Evolutionary conservation across 2,888 invertebrate genomes (phyloP), one percentile per base, ranked within the genome.

Genomic region (Mystacides longicornis): DNA sequence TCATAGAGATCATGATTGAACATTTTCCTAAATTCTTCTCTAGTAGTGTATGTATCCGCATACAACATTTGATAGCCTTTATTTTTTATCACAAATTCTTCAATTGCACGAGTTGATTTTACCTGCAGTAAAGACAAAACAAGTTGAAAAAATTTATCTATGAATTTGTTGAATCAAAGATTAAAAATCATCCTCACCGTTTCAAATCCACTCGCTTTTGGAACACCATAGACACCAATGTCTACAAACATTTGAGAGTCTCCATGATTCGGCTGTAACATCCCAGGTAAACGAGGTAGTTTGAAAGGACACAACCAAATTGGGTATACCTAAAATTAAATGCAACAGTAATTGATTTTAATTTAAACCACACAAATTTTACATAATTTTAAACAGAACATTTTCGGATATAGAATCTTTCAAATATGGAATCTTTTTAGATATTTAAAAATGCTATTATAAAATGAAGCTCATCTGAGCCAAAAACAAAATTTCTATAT

Each of bases 11-110:
- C 72, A 68, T 89, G 88, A 68, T 90, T 86, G 69, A 91, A 91
- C 90, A 91, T 91, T 49, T 72, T 65, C 5, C 86, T 71, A 69
- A 91, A 92, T 70, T 92, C 90, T 7, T 84, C 82, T 20, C 72
- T 68, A 0, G 83, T 85, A 63, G 86, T 82, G 70, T 83, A 89
- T 0, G 87, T 87, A 66, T 91, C 90, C 0, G 89, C 89, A 68
- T 90, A 91, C 31, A 91, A 71, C 90, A 91, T 91, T 72, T 91
- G 89, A 70, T 86, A 89, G 9, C 87, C 89, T 21, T 80, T 71
- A 58, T 80, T 79, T 47, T 81, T 70, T 11, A 77, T 70, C n/a
- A 90, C 88, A 70, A 83, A 88, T 59, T 74, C 75, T 67, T 91
- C 91, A 7, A 90, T 72, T 37, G 73, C 72, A 50, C 87, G 76